Conservation (phyloP, 2,113 vertebrate genomes). For the Seriola dumerili region DNA sequence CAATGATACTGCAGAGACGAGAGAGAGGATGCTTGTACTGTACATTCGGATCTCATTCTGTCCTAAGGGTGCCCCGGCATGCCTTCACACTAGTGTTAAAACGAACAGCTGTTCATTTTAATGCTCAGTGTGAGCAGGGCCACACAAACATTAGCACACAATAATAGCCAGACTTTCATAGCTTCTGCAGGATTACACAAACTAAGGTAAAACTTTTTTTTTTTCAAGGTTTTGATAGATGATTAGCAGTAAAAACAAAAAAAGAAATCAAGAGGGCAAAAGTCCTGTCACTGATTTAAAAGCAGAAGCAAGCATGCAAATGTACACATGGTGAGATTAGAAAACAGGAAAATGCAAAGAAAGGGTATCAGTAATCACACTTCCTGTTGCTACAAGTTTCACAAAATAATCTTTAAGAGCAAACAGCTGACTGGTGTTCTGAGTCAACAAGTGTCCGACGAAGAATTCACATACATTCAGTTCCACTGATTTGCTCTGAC, state of each 20-base stretch:
- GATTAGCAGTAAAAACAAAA: background rate
- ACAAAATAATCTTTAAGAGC: background rate
- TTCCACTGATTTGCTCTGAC: background rate
- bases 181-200: background rate
- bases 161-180: background rate
- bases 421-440: too few relatives aligned
- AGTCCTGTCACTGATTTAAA: background rate
- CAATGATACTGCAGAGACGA: background rate
- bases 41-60: background rate
- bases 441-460: background rate
- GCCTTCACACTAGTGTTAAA: constrained; percentile 11
- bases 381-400: constrained; percentile 6
- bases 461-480: background rate
- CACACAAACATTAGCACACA: background rate
- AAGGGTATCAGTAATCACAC: background rate
- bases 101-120: background rate
- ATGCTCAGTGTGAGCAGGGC: background rate
- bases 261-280: background rate
- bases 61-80: background rate
- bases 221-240: background rate
- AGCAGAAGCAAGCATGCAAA: background rate
- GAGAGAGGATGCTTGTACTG: background rate
- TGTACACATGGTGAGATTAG: background rate
- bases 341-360: constrained; percentile 4
- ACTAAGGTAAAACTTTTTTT: background rate